These are phyloP conservation scores for Tribolium madens DNA, from an alignment of 1,140 invertebrate species.

Conservation along the genomic window DNA sequence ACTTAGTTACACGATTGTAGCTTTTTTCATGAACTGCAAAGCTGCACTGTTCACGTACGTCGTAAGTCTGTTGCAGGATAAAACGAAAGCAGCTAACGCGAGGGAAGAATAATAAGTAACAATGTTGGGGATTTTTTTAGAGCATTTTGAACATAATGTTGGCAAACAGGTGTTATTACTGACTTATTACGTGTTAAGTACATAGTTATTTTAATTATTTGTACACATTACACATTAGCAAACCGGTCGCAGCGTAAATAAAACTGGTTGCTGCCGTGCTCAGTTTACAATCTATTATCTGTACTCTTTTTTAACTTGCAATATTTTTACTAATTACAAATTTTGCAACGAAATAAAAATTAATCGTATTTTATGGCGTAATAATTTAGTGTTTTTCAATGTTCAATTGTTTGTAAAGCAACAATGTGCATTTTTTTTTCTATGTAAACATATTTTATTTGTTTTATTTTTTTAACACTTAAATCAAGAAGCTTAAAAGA, in stretches of 20 bases:
- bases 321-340: not conserved
- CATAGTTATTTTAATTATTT: not conserved
- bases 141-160: not conserved
- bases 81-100: not conserved
- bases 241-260: not conserved
- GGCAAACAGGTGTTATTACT: not conserved
- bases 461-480: too few relatives aligned
- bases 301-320: not conserved
- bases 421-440: too few relatives aligned
- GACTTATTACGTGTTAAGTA: not conserved
- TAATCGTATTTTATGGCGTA: too few relatives aligned
- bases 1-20: conserved; percentile 4
- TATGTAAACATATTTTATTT: too few relatives aligned
- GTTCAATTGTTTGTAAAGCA: too few relatives aligned
- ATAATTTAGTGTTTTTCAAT: too few relatives aligned
- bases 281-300: too few relatives aligned
- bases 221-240: not conserved
- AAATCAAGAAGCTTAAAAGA: too few relatives aligned
- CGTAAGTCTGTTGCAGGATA: not conserved
- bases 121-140: not conserved
- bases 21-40: not conserved
- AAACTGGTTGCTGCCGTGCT: not conserved
- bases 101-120: not conserved
- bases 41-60: not conserved
- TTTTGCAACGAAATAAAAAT: too few relatives aligned